These are phyloP conservation scores for Bradypodion pumilum DNA, from an alignment of 2,797 vertebrate species.

Conservation along the genomic window DNA sequence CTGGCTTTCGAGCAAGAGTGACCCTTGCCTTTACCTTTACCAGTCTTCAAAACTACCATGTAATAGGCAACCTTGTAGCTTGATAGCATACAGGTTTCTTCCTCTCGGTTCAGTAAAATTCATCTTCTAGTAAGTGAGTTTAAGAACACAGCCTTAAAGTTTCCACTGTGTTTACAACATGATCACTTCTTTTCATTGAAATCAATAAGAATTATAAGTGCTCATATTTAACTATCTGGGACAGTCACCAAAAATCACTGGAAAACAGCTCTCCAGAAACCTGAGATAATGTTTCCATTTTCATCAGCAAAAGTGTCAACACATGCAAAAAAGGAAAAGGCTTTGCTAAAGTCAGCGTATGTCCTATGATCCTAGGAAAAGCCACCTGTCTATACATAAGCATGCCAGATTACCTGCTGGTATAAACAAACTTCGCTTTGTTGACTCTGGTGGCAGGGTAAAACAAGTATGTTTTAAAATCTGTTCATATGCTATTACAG, in stretches of 20 bases:
- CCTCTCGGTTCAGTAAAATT: neutral
- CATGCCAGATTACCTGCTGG: slow-evolving; percentile 1
- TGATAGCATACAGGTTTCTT: neutral
- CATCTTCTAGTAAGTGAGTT: neutral
- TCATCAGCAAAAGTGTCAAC: neutral
- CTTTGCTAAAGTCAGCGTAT: slow-evolving; percentile 17
- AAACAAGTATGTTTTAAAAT: neutral
- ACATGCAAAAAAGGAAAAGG: too few relatives aligned
- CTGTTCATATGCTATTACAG: neutral
- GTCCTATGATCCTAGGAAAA: slow-evolving; percentile 17
- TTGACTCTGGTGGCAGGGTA: slow-evolving; percentile 26
- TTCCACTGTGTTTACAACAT: neutral
- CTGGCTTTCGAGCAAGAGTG: too few relatives aligned
- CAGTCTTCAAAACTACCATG: neutral
- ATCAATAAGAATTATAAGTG: neutral
- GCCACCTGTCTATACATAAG: slow-evolving; percentile 32
- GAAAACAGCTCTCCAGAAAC: neutral
- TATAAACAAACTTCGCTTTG: slow-evolving; percentile 45
- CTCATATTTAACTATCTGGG: neutral
- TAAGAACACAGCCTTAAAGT: neutral
- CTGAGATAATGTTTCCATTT: neutral
- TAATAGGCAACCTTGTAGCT: neutral
- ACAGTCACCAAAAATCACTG: neutral
- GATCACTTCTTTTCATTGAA: neutral
- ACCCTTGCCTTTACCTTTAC: too few relatives aligned